A percentile compares a stretch with the other conserved stretches of the same genome.
These are phyloP conservation scores for Drosophila ambigua DNA, from an alignment of 1,140 invertebrate species.

Conservation along the genomic window DNA sequence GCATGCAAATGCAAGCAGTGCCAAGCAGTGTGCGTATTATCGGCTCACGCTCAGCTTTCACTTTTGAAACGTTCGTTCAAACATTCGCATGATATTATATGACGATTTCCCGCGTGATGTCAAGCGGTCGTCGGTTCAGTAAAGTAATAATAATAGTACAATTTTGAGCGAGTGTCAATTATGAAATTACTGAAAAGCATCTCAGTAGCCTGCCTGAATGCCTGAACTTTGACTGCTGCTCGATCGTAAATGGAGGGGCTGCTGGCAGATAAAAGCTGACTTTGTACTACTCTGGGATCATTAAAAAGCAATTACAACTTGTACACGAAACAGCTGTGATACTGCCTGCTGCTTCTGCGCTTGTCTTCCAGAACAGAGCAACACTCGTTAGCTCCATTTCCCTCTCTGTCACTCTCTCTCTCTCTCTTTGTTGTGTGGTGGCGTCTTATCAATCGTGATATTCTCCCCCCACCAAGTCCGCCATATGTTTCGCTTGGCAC, in stretches of 20 bases:
- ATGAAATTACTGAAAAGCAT: slow-evolving; percentile 8
- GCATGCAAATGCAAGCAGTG: background rate
- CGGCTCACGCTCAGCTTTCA: slow-evolving; percentile 16
- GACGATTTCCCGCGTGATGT: background rate
- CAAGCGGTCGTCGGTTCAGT: no score
- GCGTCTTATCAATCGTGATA: slow-evolving; percentile 32
- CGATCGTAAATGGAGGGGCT: background rate
- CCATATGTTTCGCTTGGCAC: slow-evolving; percentile 30
- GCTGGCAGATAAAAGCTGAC: slow-evolving; percentile 9
- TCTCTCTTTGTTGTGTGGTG: background rate
- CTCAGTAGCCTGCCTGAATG: background rate
- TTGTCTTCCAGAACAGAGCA: slow-evolving; percentile 5
- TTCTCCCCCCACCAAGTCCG: background rate
- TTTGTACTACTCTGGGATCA: slow-evolving; percentile 7
- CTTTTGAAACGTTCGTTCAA: background rate
- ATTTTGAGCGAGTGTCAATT: background rate
- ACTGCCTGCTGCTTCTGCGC: no score
- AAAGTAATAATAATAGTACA: no score
- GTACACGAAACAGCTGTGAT: slow-evolving; percentile 28
- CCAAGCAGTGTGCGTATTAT: slow-evolving; percentile 20
- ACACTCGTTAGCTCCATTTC: no score
- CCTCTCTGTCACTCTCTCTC: no score
- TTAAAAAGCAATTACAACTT: slow-evolving; percentile 36
- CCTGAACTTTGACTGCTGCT: slow-evolving; percentile 28
- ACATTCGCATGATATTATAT: background rate